Base-by-base conservation (phyloP, 2,797 vertebrate species). In the Gambusia yucatana region DNA sequence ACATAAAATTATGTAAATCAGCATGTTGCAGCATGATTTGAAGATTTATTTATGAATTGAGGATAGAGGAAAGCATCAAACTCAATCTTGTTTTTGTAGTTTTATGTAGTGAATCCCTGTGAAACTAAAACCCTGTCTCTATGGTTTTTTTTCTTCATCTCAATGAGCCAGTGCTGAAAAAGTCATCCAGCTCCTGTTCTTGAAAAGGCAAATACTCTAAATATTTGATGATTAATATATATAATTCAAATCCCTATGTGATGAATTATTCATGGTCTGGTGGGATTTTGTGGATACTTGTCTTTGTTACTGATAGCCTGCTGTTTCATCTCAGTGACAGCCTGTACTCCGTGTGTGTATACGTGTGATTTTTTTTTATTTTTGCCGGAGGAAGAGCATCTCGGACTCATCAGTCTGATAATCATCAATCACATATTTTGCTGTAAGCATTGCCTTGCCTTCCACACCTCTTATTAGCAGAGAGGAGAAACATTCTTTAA, bases 181-280 rank as follows among this genome's bases (percentile, higher is more conserved):
- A 77, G 81, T 84, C 82, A 87, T 88, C 84, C 78, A 73, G 76
- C 78, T 69, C 61, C 71, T 10, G 28, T 85, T 87, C 86, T 88
- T 91, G 86, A 89, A 93, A 92, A 90, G 47, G 89, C 90, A 93
- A 94, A 94, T 91, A 92, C 69, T 73, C 76, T 95, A 91, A 94
- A 95, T 95, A 94, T 94, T 95, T 95, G 81, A 95, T 94, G 91
- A 90, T 82, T 13, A 75, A 92, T 91, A 91, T 93, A 86, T 93
- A 95, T 95, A 91, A 94, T 95, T 95, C 91, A 95, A 84, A 89
- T 88, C 87, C 82, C 77, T 79, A 63, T 89, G 89, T 93, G 83
- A 92, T 94, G 80, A 93, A 94, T 94, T 89, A 94, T 94, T 77
- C 79, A 94, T 86, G 43, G 87, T 90, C 92, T 93, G 83, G 76